Evolutionary conservation across 2,797 vertebrate genomes (phyloP).

Genomic region (Delichon dasypus): DNA sequence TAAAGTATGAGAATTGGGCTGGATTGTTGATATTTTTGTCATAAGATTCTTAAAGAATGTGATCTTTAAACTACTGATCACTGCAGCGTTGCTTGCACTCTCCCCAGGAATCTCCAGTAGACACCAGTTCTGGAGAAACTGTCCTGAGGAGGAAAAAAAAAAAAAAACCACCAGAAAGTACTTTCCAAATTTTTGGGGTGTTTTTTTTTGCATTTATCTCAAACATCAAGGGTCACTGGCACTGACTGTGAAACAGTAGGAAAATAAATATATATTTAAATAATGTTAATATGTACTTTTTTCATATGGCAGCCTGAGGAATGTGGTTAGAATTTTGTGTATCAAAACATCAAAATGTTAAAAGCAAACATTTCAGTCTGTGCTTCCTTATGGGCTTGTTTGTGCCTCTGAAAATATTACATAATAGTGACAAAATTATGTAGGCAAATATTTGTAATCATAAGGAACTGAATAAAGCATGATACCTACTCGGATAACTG

Average conservation of each 20-base stretch:
- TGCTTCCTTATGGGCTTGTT: neutral
- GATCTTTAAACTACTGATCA: neutral
- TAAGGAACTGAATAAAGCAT: neutral
- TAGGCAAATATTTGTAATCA: neutral
- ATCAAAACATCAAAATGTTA: neutral
- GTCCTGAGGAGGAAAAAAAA: neutral
- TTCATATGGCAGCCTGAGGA: neutral
- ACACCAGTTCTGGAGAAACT: neutral
- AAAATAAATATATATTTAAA: neutral
- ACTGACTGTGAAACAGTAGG: neutral
- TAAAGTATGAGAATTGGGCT: neutral
- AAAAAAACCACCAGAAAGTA: neutral
- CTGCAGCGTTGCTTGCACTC: neutral
- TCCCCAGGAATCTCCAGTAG: neutral
- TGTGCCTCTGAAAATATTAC: neutral
- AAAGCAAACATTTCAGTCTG: neutral
- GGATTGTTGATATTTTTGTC: neutral
- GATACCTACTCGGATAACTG: neutral
- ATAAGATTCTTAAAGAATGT: neutral
- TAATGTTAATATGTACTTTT: neutral
- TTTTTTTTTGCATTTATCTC: neutral
- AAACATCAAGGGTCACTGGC: neutral
- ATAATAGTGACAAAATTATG: neutral
- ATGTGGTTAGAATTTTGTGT: neutral
- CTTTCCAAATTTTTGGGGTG: neutral